Conservation (phyloP, 2,888 invertebrate species). For the Lithophane socia region DNA sequence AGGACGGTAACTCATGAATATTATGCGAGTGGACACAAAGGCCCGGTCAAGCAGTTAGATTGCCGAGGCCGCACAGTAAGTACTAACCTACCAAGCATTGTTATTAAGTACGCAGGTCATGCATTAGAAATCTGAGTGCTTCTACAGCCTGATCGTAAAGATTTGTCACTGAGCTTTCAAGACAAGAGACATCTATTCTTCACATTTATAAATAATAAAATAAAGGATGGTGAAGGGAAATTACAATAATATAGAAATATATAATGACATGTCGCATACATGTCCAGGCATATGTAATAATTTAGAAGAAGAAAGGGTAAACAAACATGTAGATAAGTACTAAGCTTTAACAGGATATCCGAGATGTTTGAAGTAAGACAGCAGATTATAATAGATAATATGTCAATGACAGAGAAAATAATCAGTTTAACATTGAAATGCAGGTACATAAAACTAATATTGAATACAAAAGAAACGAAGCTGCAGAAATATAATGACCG, state of each 20-base stretch:
- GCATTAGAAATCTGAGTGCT: constrained; percentile 29
- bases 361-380: not conserved
- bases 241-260: not conserved
- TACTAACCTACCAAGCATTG: constrained; percentile 18
- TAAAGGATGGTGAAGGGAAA: constrained; percentile 4
- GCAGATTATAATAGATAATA: not conserved
- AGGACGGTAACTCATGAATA: constrained; percentile 26
- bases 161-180: constrained; percentile 10
- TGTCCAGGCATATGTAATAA: not conserved
- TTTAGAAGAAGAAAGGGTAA: not conserved
- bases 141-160: not conserved
- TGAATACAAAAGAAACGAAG: constrained; percentile 20
- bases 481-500: constrained; percentile 35
- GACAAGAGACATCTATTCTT: constrained; percentile 8
- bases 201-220: constrained; percentile 3
- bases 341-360: not conserved
- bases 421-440: not conserved
- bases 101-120: constrained; percentile 26
- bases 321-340: not conserved
- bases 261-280: not conserved
- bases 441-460: constrained; percentile 10
- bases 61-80: not conserved
- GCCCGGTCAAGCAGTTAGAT: constrained; percentile 23
- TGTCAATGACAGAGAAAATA: constrained; percentile 14
- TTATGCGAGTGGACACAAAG: constrained; percentile 28